phyloP scores from a whole-genome alignment of 2,113 vertebrate genomes.

The Abramis brama region DNA sequence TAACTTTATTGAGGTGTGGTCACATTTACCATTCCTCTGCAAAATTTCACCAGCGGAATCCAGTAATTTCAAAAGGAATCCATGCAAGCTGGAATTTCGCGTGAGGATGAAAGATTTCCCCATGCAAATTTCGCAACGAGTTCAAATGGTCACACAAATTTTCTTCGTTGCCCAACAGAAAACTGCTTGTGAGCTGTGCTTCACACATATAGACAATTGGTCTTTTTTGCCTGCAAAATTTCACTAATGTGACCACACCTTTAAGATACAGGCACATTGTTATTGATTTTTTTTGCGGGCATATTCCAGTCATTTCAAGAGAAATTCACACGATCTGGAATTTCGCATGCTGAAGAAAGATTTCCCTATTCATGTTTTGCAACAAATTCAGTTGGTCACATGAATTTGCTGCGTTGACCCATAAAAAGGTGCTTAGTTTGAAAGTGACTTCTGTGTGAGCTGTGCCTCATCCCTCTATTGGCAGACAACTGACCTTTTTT shows the following conservation, averaged over 20 bases:
- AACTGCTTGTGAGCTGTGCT: background rate
- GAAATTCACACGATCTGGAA: background rate
- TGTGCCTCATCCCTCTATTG: background rate
- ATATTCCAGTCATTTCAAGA: background rate
- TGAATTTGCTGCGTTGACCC: background rate
- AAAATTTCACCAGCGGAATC: background rate
- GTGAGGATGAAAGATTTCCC: background rate
- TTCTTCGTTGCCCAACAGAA: background rate
- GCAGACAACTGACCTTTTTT: background rate
- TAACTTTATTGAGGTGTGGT: conserved; percentile 10
- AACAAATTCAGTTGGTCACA: background rate
- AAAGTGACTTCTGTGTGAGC: background rate
- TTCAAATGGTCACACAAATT: background rate
- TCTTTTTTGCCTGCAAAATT: no score
- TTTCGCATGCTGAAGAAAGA: background rate
- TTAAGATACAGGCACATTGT: background rate
- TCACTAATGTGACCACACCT: background rate
- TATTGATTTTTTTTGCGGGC: no score
- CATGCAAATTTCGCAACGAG: background rate
- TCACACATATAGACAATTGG: no score
- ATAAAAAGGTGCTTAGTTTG: background rate
- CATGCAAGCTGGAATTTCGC: background rate
- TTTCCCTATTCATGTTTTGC: background rate
- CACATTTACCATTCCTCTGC: background rate
- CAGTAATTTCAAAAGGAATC: background rate